A percentile compares a stretch with the other conserved stretches of the same genome.
These are phyloP conservation scores for Drosophila quadrilineata DNA, from an alignment of 1,140 invertebrate species.

Conservation along the genomic window DNA sequence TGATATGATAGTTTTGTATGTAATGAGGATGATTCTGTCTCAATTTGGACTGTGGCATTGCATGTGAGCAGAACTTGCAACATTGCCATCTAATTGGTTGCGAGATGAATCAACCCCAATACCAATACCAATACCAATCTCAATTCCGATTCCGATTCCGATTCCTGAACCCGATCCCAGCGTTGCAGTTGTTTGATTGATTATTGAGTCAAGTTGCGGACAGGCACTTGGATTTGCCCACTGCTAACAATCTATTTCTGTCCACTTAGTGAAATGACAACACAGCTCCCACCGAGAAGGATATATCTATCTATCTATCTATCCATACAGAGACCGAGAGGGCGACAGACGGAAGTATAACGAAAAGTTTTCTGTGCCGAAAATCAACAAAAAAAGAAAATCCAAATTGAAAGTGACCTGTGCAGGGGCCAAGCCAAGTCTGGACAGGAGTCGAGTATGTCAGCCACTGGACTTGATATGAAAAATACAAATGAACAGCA, in stretches of 20 bases:
- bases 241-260: slow-evolving; percentile 71
- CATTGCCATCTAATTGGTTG: slow-evolving; percentile 52
- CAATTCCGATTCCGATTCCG: too few relatives aligned
- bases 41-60: slow-evolving; percentile 41
- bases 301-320: too few relatives aligned
- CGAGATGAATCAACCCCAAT: too few relatives aligned
- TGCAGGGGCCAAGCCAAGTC: slow-evolving; percentile 6
- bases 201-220: slow-evolving; percentile 78
- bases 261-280: slow-evolving; percentile 74
- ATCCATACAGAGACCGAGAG: background rate
- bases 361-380: slow-evolving; percentile 47
- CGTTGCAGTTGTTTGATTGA: slow-evolving; percentile 70
- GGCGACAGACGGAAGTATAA: background rate
- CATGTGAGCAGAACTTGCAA: slow-evolving; percentile 51
- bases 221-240: slow-evolving; percentile 49
- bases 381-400: slow-evolving; percentile 67
- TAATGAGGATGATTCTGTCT: slow-evolving; percentile 61
- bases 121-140: too few relatives aligned
- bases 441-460: slow-evolving; percentile 15
- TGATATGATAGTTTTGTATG: slow-evolving; percentile 37
- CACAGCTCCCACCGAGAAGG: too few relatives aligned
- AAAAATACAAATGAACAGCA: slow-evolving; percentile 74
- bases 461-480: slow-evolving; percentile 53
- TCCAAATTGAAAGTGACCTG: slow-evolving; percentile 70
- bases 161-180: background rate